A percentile compares a stretch with the other conserved stretches of the same genome.
Evolutionary conservation across 2,888 invertebrate genomes (phyloP).

Genomic region (Agapostemon virescens): DNA sequence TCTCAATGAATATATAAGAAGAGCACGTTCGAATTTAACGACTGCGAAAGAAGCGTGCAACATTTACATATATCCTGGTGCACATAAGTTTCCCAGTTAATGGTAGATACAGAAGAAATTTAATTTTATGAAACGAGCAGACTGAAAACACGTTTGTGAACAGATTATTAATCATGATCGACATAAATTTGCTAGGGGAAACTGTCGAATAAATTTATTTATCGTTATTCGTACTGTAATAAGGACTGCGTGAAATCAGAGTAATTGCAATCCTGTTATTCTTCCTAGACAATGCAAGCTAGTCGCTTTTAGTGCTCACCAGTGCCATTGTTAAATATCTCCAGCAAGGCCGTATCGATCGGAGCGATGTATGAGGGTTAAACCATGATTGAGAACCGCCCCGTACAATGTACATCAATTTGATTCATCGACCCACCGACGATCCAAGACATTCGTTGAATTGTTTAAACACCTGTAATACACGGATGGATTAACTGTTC

Average conservation of each 20-base stretch:
- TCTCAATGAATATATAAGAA: neutral
- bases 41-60: neutral
- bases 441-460: neutral
- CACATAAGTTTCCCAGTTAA: no score
- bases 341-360: constrained; percentile 4
- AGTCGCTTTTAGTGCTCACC: constrained; percentile 2
- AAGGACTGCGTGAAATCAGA: neutral
- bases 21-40: neutral
- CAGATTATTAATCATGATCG: neutral
- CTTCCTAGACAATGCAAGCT: neutral
- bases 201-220: neutral
- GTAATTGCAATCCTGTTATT: neutral
- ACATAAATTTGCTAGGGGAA: neutral
- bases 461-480: neutral
- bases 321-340: constrained; percentile 2
- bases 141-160: neutral
- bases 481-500: neutral
- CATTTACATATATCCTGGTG: neutral
- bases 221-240: neutral
- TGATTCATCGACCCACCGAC: constrained; percentile 8
- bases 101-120: neutral
- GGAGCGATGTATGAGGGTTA: constrained; percentile 3
- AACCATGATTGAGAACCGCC: constrained; percentile 10
- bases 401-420: constrained; percentile 12
- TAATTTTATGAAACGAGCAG: neutral